phyloP scores from a whole-genome alignment of 2,113 vertebrate species.

The Prolemur simus region DNA sequence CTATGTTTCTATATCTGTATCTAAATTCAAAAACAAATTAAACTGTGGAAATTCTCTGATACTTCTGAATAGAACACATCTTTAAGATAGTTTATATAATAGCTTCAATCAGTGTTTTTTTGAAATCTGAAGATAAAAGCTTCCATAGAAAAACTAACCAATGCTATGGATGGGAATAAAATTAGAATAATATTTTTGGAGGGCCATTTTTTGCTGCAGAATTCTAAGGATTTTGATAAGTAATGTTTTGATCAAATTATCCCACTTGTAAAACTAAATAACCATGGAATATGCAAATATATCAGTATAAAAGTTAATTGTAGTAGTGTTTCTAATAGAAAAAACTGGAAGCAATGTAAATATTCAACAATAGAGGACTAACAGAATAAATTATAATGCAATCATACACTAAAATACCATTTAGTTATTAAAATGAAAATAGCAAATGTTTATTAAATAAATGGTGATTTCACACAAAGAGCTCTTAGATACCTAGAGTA shows the following conservation, averaged over 20 bases:
- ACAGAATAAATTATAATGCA: slow-evolving; percentile 13
- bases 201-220: neutral
- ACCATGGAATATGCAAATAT: slow-evolving; percentile 6
- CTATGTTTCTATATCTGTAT: neutral
- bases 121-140: slow-evolving; percentile 36
- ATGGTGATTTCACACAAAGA: slow-evolving; percentile 3
- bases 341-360: slow-evolving; percentile 6
- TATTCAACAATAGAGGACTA: neutral
- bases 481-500: neutral
- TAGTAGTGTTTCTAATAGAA: neutral
- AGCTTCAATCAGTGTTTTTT: neutral
- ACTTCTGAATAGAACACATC: neutral
- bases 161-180: neutral
- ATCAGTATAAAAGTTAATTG: slow-evolving; percentile 23
- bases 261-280: neutral
- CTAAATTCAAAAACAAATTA: slow-evolving; percentile 37
- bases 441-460: slow-evolving; percentile 32
- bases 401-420: neutral
- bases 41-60: neutral
- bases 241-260: neutral
- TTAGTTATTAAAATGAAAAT: slow-evolving; percentile 34
- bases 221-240: neutral
- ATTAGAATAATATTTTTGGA: neutral
- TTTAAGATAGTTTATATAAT: neutral
- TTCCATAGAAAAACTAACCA: neutral